These are phyloP conservation scores for Saccostrea echinata DNA, from an alignment of 1,140 invertebrate genomes.

Conservation along the genomic window DNA sequence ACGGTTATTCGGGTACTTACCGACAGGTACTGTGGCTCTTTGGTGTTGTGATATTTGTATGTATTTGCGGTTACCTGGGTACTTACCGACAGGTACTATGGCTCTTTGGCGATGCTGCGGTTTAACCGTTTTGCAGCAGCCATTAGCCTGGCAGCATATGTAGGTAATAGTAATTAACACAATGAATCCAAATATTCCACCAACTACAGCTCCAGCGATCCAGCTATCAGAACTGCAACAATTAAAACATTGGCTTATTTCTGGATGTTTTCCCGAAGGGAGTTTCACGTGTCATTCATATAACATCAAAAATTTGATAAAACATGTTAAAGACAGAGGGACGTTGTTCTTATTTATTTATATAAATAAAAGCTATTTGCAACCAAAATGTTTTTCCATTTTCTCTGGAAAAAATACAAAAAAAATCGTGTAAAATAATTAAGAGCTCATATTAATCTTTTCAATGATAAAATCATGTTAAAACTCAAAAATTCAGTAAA, in stretches of 20 bases:
- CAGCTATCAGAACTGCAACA: background rate
- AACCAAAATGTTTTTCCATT: background rate
- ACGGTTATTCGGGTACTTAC: background rate
- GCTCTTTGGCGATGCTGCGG: background rate
- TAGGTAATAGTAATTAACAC: conserved; percentile 13
- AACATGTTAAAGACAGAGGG: too few species aligned
- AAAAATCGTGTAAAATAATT: too few species aligned
- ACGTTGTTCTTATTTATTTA: background rate
- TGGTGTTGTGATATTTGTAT: background rate
- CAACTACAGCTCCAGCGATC: background rate
- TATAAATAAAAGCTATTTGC: background rate
- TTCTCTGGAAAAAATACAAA: too few species aligned
- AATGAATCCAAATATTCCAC: background rate
- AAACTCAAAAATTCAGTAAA: too few species aligned
- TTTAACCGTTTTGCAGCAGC: background rate
- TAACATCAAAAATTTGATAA: too few species aligned
- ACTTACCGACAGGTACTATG: background rate
- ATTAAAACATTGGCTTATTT: conserved; percentile 30
- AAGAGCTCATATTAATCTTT: too few species aligned
- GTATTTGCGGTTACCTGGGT: background rate
- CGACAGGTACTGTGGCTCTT: background rate
- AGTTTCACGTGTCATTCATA: too few species aligned
- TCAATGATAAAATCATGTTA: too few species aligned
- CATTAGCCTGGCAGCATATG: conserved; percentile 14
- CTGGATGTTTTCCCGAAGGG: too few species aligned